phyloP scores from a whole-genome alignment of 2,888 invertebrate genomes.

The Euclidia mi region DNA sequence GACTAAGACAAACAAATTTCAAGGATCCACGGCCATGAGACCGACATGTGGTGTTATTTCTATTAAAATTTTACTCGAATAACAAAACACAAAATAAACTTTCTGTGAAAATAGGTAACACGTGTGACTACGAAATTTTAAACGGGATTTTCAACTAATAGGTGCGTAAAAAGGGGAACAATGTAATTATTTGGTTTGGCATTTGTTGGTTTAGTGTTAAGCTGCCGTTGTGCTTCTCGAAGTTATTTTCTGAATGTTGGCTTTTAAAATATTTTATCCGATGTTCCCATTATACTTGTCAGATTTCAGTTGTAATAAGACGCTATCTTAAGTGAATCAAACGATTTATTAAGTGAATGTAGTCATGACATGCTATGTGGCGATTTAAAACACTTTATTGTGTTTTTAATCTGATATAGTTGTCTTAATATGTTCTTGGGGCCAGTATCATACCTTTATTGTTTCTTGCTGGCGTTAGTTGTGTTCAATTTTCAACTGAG shows the following conservation, averaged over 20 bases:
- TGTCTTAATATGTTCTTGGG: no score
- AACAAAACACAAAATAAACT: slow-evolving; percentile 72
- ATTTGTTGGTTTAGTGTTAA: slow-evolving; percentile 22
- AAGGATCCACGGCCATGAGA: slow-evolving; percentile 59
- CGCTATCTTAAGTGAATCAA: no score
- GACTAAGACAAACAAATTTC: slow-evolving; percentile 75
- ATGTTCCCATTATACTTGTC: neutral
- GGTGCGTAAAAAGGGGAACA: slow-evolving; percentile 34
- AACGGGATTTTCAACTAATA: slow-evolving; percentile 22
- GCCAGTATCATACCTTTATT: no score
- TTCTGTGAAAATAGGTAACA: slow-evolving; percentile 66
- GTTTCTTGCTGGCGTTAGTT: no score
- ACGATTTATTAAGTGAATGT: no score
- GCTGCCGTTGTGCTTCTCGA: neutral
- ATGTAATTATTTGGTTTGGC: slow-evolving; percentile 37
- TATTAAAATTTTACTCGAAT: slow-evolving; percentile 67
- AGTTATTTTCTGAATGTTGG: slow-evolving; percentile 1
- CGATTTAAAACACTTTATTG: no score
- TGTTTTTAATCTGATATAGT: no score
- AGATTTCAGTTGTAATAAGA: no score
- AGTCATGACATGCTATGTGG: no score
- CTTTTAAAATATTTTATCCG: neutral
- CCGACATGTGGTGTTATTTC: slow-evolving; percentile 76
- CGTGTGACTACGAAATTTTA: slow-evolving; percentile 52
- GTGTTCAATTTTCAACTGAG: no score